These are phyloP conservation scores for Lamproptera curius DNA, from an alignment of 2,888 invertebrate species.

Conservation along the genomic window DNA sequence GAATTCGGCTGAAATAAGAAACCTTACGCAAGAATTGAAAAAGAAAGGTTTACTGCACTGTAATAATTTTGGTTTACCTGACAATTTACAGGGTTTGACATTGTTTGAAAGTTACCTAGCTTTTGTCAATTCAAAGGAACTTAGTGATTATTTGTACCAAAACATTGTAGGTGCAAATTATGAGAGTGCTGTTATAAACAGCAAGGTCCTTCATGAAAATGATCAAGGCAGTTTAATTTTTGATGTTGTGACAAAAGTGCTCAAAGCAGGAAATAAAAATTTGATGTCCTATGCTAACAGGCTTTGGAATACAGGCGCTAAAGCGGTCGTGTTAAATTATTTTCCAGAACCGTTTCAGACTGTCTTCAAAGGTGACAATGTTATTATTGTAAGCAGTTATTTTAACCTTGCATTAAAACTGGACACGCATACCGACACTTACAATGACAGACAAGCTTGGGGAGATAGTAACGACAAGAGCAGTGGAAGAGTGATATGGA, in stretches of 20 bases:
- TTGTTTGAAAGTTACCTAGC: conserved; percentile 33
- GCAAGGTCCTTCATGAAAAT: conserved; percentile 27
- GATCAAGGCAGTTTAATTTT: conserved; percentile 23
- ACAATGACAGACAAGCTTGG: conserved; percentile 29
- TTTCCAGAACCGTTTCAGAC: conserved; percentile 34
- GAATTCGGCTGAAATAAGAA: conserved; percentile 30
- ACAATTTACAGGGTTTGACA: conserved; percentile 28
- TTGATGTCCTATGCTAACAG: conserved; percentile 33
- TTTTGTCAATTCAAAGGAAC: conserved; percentile 31
- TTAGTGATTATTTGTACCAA: conserved; percentile 30
- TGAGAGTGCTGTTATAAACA: conserved; percentile 32
- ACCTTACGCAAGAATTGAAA: conserved; percentile 31
- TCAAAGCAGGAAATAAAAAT: conserved; percentile 26
- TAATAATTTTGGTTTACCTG: conserved; percentile 29
- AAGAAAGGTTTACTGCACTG: conserved; percentile 31
- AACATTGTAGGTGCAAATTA: conserved; percentile 27
- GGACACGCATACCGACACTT: conserved; percentile 21
- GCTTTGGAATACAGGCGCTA: conserved; percentile 30
- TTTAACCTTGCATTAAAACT: conserved; percentile 33
- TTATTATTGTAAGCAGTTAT: conserved; percentile 33
- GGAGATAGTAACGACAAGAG: conserved; percentile 32
- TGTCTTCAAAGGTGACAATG: conserved; percentile 29
- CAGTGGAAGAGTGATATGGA: conserved; percentile 34
- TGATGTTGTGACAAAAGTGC: conserved; percentile 29
- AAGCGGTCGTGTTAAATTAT: conserved; percentile 28